Conservation (phyloP, 2,113 vertebrate genomes). For the Pangasianodon hypophthalmus region DNA sequence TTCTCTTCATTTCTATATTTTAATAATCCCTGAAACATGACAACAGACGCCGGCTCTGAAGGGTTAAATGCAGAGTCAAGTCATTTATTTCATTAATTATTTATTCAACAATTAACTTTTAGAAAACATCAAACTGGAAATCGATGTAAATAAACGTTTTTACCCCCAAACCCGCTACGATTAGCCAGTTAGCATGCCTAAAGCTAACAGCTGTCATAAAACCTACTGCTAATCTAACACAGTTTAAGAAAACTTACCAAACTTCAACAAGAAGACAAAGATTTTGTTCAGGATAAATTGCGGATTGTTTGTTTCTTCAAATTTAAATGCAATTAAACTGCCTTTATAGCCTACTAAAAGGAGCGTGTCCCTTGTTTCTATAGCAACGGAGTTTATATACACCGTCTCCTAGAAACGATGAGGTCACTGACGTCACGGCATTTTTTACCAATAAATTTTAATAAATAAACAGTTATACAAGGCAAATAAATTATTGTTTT, state of each 20-base stretch:
- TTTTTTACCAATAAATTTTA: neutral
- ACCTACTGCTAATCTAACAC: neutral
- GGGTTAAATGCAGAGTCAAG: neutral
- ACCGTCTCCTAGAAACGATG: neutral
- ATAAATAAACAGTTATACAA: neutral
- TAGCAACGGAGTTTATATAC: neutral
- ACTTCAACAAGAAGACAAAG: neutral
- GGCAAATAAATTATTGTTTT: neutral
- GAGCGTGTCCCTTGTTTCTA: neutral
- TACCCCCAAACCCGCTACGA: neutral
- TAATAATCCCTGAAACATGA: neutral
- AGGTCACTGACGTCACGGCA: neutral
- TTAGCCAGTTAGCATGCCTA: neutral
- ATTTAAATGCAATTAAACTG: neutral
- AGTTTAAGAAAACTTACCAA: neutral
- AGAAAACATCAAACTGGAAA: neutral
- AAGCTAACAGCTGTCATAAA: neutral
- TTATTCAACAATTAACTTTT: neutral
- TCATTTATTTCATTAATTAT: neutral
- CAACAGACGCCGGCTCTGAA: neutral
- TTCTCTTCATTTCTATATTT: neutral
- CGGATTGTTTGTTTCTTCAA: neutral
- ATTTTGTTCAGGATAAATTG: neutral
- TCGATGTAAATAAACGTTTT: neutral
- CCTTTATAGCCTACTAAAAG: neutral